Base-by-base conservation (phyloP, 1,140 invertebrate species). In the Lycorma delicatula region DNA sequence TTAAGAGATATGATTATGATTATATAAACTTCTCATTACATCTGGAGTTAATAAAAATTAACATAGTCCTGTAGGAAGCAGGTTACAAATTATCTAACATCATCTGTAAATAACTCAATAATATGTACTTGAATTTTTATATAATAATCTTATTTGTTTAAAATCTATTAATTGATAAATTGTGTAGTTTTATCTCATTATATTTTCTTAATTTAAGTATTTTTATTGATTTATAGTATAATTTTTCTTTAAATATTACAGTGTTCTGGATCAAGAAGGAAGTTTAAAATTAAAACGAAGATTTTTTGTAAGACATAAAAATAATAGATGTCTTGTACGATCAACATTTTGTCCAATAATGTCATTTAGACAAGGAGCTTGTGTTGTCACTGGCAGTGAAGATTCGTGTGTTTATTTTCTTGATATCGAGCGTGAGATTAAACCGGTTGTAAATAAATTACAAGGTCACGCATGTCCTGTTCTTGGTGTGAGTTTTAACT, bases 271-370 rank as follows among this genome's bases (percentile, higher is more conserved):
- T 70, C 74, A 77, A 60, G 82, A 87, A 64, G 85, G 85, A 41
- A 76, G 75, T 27, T 66, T 89, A 16, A 71, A 76, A 48, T 67
- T 86, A 36, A 83, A 81, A 70, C 77, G 79, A 62, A 81, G 78
- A 41, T 87, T 87, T 69, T 74, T 76, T 25, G 79, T 86, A 38
- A 72, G 73, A 57, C 86, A 89, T 68, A 76, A 53, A 73, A 74
- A 59, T 73, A 80, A 64, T 69, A 76, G 34, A 13, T 56, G 47
- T 51, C 52, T 58, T 12, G 79, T 92, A 11, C 77, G 79, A 49
- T 91, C 87, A 41, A 83, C 86, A 11, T 93, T 93, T 75, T 93
- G 90, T 70, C 89, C 91, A 11, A 85, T 85, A 52, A 84, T 88
- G 85, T 88, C 86, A 56, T 87, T 87, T 70, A 75, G 86, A 61